Conservation (phyloP, 2,888 invertebrate species). For the Fragum fragum region DNA sequence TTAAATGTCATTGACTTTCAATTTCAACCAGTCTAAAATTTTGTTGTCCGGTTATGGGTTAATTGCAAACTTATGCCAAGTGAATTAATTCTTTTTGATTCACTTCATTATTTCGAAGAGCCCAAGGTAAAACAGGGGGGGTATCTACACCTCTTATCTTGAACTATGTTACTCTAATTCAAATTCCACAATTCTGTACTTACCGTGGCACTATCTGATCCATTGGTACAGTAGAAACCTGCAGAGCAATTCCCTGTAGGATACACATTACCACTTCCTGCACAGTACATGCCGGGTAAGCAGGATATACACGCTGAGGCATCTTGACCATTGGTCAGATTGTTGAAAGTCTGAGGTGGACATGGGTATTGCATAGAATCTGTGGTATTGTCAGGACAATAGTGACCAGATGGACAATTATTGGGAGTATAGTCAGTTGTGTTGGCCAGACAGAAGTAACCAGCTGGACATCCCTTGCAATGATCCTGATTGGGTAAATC, state of each 20-base stretch:
- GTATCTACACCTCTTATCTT: too few species aligned
- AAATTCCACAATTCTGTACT: slow-evolving; percentile 26
- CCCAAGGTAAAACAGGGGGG: too few species aligned
- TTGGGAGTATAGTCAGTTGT: slow-evolving; percentile 81
- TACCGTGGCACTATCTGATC: slow-evolving; percentile 76
- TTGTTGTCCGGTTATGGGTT: slow-evolving; percentile 9
- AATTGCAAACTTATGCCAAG: background rate
- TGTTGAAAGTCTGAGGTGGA: slow-evolving; percentile 81
- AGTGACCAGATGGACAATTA: slow-evolving; percentile 81
- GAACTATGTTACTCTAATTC: too few species aligned
- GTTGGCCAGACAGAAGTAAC: slow-evolving; percentile 83
- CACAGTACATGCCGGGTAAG: slow-evolving; percentile 81
- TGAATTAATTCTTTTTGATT: too few species aligned
- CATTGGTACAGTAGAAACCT: slow-evolving; percentile 83
- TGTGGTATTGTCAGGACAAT: slow-evolving; percentile 79
- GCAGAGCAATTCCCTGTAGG: slow-evolving; percentile 80
- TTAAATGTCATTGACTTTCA: background rate
- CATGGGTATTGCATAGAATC: slow-evolving; percentile 76
- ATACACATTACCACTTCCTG: slow-evolving; percentile 75
- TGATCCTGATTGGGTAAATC: slow-evolving; percentile 78
- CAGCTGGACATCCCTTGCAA: slow-evolving; percentile 83
- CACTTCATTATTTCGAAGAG: too few species aligned
- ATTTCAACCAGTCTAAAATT: background rate
- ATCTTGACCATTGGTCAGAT: slow-evolving; percentile 72
- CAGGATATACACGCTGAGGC: slow-evolving; percentile 74